Conservation (phyloP, 1,140 invertebrate genomes). For the Leptonema lineaticorne region DNA sequence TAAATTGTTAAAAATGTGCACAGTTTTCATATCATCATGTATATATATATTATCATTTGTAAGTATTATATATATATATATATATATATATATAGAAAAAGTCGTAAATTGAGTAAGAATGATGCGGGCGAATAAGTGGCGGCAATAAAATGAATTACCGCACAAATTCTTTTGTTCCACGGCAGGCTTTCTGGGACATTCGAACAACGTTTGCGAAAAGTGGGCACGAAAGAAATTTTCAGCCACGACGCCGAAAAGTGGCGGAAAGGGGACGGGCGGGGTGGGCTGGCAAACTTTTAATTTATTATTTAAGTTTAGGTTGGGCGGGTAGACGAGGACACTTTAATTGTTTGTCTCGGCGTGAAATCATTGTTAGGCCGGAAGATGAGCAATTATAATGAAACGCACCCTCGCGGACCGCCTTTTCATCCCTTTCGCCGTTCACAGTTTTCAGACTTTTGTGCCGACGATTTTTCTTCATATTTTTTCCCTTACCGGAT, state of each 20-base stretch:
- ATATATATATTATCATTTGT: background rate
- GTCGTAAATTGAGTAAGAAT: slow-evolving; percentile 20
- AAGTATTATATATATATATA: background rate
- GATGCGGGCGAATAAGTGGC: slow-evolving; percentile 15
- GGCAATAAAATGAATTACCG: slow-evolving; percentile 29
- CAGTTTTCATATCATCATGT: background rate
- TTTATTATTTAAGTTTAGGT: slow-evolving; percentile 23
- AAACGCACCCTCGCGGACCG: too few relatives aligned
- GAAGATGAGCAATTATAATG: slow-evolving; percentile 7
- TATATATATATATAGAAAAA: background rate
- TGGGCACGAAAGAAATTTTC: background rate
- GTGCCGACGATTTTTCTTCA: too few relatives aligned
- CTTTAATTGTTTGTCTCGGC: slow-evolving; percentile 28
- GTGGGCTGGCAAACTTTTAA: slow-evolving; percentile 23
- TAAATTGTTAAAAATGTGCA: background rate
- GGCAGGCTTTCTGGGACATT: slow-evolving; percentile 4
- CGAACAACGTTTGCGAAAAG: background rate
- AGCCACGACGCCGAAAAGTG: background rate
- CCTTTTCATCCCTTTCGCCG: too few relatives aligned
- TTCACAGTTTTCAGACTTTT: too few relatives aligned
- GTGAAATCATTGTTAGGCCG: slow-evolving; percentile 18
- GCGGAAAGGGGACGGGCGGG: too few relatives aligned
- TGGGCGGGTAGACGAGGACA: background rate
- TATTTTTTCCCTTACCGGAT: too few relatives aligned
- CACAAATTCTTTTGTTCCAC: slow-evolving; percentile 22